Evolutionary conservation across 2,888 invertebrate species (phyloP), one percentile per base, ranked within the genome.

Genomic region (Lamellibrachia columna): DNA sequence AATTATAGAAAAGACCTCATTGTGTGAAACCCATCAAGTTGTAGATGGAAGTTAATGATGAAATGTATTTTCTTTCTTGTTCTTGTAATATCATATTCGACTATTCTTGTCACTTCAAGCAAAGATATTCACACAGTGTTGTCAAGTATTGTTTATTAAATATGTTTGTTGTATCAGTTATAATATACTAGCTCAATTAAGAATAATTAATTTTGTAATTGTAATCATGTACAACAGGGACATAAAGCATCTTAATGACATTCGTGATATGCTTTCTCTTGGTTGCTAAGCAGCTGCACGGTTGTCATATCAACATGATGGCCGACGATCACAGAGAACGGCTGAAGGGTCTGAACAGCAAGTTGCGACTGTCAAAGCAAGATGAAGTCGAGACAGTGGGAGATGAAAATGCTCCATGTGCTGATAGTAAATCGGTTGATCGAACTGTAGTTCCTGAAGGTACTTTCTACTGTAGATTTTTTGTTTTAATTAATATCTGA

Each of bases 331-430:
- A 90, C n/a, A 91, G 92, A 40, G 93, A 93, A 90, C 92, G 93
- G 90, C 93, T 94, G 90, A 93, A 94, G 92, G 91, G 94, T 6
- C 93, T 93, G n/a, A 92, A 93, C 92, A 93, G 93, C 92, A 95
- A 95, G 92, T 94, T 94, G 22, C 93, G 95, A 22, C 94, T 95
- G 22, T 94, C 94, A 52, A 96, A 96, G 94, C 96, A 96, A 94
- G 95, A 95, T n/a, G 96, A 96, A 94, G 95, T 96, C 40, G 96
- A 96, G 92, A 95, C 95, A 58, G 95, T 95, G 92, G 95, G 95
- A 93, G 94, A 94, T 94, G 93, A 94, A 60, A 93, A 93, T n/a
- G 94, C 94, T 91, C 92, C 91, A 55, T 95, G 95, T 93, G 95
- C 95, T 28, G 95, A 94, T 92, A 95, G 95, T 91, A 95, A 95